These are phyloP conservation scores for Bombus confusus DNA, from an alignment of 1,140 invertebrate species.

Conservation along the genomic window DNA sequence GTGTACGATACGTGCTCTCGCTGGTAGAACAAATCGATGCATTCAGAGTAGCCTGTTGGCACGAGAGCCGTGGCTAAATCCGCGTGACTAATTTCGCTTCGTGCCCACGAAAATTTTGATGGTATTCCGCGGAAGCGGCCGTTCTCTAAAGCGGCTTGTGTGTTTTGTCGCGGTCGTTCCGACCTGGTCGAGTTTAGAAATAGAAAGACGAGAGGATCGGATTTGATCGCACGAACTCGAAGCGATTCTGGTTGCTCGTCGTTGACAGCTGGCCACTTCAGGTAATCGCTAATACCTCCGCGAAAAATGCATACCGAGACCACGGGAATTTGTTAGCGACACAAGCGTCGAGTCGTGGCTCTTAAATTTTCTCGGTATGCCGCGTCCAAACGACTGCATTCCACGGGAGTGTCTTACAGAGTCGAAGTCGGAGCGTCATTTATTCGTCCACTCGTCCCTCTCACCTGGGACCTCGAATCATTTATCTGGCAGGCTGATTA, in stretches of 20 bases:
- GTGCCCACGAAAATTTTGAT: slow-evolving; percentile 54
- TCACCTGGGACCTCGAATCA: slow-evolving; percentile 43
- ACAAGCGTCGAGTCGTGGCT: not conserved
- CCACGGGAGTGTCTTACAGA: slow-evolving; percentile 21
- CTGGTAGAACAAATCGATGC: slow-evolving; percentile 58
- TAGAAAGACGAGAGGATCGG: not conserved
- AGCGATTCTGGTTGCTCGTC: not conserved
- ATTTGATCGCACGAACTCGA: not conserved
- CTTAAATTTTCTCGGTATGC: not conserved
- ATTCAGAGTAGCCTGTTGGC: not conserved
- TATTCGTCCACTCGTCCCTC: slow-evolving; percentile 39
- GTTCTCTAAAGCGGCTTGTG: not conserved
- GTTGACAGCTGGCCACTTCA: not conserved
- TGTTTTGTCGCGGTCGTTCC: slow-evolving; percentile 5
- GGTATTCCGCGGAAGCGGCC: slow-evolving; percentile 24
- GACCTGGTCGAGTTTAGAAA: not conserved
- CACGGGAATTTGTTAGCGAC: not conserved
- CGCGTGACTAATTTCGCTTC: slow-evolving; percentile 59
- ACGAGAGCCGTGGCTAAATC: slow-evolving; percentile 51
- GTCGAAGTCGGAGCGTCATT: slow-evolving; percentile 13
- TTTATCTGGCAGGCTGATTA: slow-evolving; percentile 53
- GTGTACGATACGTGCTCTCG: not conserved
- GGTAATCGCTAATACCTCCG: not conserved
- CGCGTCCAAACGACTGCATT: slow-evolving; percentile 16
- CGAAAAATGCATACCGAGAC: not conserved